Conservation (phyloP, 1,140 invertebrate species). For the Hylyphantes graminicola region DNA sequence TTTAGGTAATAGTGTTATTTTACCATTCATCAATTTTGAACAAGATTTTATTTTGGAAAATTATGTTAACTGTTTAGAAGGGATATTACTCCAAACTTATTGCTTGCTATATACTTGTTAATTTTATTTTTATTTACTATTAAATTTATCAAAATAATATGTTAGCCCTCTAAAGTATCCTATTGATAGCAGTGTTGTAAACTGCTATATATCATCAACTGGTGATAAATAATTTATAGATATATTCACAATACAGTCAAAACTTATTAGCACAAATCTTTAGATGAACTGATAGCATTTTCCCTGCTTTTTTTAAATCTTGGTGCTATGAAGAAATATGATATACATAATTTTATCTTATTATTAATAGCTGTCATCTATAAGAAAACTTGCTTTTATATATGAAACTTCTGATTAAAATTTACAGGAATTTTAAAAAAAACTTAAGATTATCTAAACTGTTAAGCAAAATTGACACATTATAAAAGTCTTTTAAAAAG, state of each 20-base stretch:
- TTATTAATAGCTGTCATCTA: too few species aligned
- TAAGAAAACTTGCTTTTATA: not conserved
- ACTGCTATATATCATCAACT: too few species aligned
- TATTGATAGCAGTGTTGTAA: too few species aligned
- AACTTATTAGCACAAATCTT: too few species aligned
- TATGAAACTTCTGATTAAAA: not conserved
- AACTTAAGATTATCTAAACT: not conserved
- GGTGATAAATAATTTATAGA: too few species aligned
- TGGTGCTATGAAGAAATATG: too few species aligned
- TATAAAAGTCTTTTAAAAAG: not conserved
- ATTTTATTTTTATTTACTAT: not conserved
- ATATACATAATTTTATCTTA: too few species aligned
- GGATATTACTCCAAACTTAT: not conserved
- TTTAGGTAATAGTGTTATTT: not conserved
- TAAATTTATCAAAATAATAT: not conserved
- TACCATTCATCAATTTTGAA: too few species aligned
- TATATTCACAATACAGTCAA: too few species aligned
- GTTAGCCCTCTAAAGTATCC: not conserved
- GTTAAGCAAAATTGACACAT: not conserved
- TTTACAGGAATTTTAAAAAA: not conserved
- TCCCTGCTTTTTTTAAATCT: too few species aligned
- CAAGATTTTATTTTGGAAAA: not conserved
- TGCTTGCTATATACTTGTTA: not conserved
- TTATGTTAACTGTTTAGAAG: not conserved
- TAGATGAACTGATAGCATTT: too few species aligned